Percentiles rank a stretch among this genome's conserved stretches.
phyloP scores from a whole-genome alignment of 2,888 invertebrate genomes.

The Pantelozetes paolii region DNA sequence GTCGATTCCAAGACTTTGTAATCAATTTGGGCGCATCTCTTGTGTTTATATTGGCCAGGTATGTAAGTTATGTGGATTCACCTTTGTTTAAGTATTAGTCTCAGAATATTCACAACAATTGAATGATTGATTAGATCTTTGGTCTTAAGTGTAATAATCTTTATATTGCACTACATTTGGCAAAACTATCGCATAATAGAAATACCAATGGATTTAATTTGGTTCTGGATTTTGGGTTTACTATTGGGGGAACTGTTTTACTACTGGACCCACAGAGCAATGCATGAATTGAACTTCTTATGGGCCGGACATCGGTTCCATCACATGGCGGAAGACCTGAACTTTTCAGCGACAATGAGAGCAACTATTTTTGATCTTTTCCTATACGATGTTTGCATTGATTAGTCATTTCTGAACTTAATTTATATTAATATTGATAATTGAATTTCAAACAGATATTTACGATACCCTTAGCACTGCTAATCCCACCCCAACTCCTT shows the following conservation, averaged over 20 bases:
- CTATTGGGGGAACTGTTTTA: not conserved
- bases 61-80: not conserved
- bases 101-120: too few relatives aligned
- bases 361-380: slow-evolving; percentile 75
- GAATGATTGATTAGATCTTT: slow-evolving; percentile 1
- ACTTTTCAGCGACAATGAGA: slow-evolving; percentile 73
- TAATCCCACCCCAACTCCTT: slow-evolving; percentile 71
- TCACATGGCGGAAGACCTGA: slow-evolving; percentile 84
- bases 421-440: not conserved
- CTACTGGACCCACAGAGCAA: not conserved
- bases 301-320: slow-evolving; percentile 89
- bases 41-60: not conserved
- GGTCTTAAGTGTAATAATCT: not conserved
- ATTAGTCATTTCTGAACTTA: not conserved
- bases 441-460: slow-evolving; percentile 48
- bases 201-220: not conserved
- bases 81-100: too few relatives aligned
- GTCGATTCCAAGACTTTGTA: not conserved
- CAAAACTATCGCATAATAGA: not conserved
- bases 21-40: slow-evolving; percentile 10
- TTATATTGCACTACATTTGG: not conserved
- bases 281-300: slow-evolving; percentile 65
- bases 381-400: slow-evolving; percentile 68
- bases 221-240: not conserved
- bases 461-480: slow-evolving; percentile 60